These are phyloP conservation scores for Pristionchus maxplancki DNA, from an alignment of 2,888 invertebrate species.

Conservation along the genomic window DNA sequence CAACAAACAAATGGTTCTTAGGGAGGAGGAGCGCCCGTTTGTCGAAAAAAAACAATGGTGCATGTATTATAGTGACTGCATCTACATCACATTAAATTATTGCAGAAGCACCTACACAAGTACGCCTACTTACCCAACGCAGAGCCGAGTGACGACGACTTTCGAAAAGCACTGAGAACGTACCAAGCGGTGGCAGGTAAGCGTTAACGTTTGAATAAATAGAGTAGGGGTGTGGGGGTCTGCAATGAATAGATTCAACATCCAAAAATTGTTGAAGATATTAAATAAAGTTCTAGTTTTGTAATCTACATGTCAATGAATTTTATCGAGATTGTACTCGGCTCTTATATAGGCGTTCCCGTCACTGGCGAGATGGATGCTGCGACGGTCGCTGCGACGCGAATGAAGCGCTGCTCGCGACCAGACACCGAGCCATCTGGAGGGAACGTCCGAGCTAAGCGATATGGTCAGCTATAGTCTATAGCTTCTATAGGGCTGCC, in stretches of 20 bases:
- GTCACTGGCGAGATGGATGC: conserved; percentile 70
- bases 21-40: no score
- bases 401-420: conserved; percentile 71
- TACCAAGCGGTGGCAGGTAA: conserved; percentile 60
- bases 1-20: background rate
- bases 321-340: background rate
- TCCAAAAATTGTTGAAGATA: no score
- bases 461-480: conserved; percentile 65
- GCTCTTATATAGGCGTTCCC: conserved; percentile 67
- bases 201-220: background rate
- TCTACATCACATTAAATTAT: conserved; percentile 41
- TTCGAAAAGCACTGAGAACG: conserved; percentile 64
- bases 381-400: conserved; percentile 66
- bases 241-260: no score
- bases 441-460: conserved; percentile 52
- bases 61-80: background rate
- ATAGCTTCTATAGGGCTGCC: no score
- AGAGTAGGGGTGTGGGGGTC: no score
- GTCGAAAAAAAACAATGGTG: background rate
- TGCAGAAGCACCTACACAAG: conserved; percentile 69
- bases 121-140: conserved; percentile 71
- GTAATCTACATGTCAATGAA: background rate
- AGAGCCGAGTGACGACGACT: conserved; percentile 56
- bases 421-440: conserved; percentile 57
- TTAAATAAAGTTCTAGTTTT: no score